Percentiles rank a stretch among this genome's conserved stretches.
Conservation (phyloP, 53 echinoderm and acorn worm species). For the Luidia sarsii region DNA sequence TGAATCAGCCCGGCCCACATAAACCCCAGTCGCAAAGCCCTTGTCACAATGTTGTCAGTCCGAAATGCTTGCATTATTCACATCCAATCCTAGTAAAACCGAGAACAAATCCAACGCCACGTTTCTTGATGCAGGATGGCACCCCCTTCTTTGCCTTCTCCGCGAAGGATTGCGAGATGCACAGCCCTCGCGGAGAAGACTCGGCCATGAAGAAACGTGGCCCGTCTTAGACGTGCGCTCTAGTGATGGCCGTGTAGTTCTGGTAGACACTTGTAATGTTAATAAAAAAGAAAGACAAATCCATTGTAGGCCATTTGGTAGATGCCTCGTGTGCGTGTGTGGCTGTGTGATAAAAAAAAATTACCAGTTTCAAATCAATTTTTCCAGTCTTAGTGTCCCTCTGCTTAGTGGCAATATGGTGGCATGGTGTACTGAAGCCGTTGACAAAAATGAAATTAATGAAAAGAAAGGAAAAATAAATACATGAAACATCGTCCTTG, state of each 20-base stretch:
- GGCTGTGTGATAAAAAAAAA: conserved; percentile 14
- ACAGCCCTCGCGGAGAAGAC: too few species aligned
- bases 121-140: conserved; percentile 2
- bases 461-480: conserved; percentile 2
- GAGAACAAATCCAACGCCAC: too few species aligned
- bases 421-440: conserved; percentile 57
- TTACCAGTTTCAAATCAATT: background rate
- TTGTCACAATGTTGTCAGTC: too few species aligned
- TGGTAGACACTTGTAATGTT: too few species aligned
- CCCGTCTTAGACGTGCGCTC: background rate
- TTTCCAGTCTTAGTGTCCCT: conserved; percentile 19
- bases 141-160: too few species aligned
- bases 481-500: conserved; percentile 46
- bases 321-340: conserved; percentile 24
- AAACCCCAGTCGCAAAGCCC: too few species aligned
- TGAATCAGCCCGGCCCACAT: too few species aligned
- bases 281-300: background rate
- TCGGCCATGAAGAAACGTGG: conserved; percentile 24
- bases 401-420: conserved; percentile 48
- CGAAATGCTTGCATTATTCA: background rate
- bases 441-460: conserved; percentile 13
- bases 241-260: conserved; percentile 3
- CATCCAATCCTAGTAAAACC: too few species aligned
- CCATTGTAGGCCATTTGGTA: conserved; percentile 23
- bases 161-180: too few species aligned